These are phyloP conservation scores for Rhinopomastus cyanomelas DNA, from an alignment of 2,113 vertebrate genomes.

Conservation along the genomic window DNA sequence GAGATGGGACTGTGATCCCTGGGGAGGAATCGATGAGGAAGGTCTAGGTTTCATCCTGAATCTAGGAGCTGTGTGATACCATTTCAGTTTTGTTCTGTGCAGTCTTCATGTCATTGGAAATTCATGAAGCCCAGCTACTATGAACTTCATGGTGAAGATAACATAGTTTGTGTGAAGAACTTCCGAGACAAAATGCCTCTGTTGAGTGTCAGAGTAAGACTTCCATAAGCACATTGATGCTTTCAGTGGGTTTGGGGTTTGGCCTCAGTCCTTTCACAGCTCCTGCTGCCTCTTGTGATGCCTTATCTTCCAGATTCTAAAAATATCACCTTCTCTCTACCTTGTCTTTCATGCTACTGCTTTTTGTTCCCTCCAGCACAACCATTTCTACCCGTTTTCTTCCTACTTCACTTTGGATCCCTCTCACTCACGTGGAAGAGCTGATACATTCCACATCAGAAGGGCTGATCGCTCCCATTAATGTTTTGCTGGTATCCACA, in stretches of 20 bases:
- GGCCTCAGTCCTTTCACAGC: not conserved
- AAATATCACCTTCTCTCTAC: not conserved
- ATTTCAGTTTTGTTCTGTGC: not conserved
- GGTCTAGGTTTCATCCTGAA: not conserved
- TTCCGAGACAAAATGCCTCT: not conserved
- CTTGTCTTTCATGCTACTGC: not conserved
- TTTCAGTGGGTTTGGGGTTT: not conserved
- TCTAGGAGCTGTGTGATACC: not conserved
- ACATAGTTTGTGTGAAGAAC: not conserved
- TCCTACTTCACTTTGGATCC: not conserved
- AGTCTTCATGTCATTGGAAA: not conserved
- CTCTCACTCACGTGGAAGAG: not conserved
- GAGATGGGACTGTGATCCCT: no score
- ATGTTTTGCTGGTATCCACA: not conserved
- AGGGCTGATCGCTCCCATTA: not conserved
- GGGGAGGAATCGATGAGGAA: no score
- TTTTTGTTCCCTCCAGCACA: not conserved
- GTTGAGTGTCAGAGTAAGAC: not conserved
- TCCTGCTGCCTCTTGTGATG: not conserved
- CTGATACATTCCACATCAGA: not conserved
- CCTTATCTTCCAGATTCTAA: not conserved
- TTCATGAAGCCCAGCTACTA: not conserved
- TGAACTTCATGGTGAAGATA: not conserved
- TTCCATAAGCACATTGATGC: not conserved
- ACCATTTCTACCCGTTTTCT: not conserved